phyloP scores from a whole-genome alignment of 2,888 invertebrate species.

The Notodonta ziczac region DNA sequence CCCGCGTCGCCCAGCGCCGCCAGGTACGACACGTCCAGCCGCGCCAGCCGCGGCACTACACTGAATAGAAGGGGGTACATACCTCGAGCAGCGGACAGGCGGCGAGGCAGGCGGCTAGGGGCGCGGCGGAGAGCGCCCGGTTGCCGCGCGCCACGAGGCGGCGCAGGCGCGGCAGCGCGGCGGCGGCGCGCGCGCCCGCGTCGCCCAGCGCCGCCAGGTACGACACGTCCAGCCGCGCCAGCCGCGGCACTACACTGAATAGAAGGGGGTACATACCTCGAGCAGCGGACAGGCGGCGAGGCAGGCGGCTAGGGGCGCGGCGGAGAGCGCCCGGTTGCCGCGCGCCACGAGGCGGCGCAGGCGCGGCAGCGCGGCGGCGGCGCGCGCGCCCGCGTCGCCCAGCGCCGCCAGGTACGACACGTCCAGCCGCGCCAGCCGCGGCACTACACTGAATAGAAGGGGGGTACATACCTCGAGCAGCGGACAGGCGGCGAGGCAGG shows the following conservation, averaged over 20 bases:
- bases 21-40: constrained; percentile 72
- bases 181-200: constrained; percentile 45
- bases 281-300: constrained; percentile 54
- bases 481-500: constrained; percentile 52
- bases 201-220: constrained; percentile 63
- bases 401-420: constrained; percentile 69
- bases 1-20: constrained; percentile 57
- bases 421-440: constrained; percentile 53
- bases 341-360: constrained; percentile 51
- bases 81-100: constrained; percentile 58
- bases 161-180: constrained; percentile 44
- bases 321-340: constrained; percentile 56
- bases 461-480: constrained; percentile 56
- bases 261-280: constrained; percentile 43
- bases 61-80: too few species aligned
- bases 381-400: constrained; percentile 51
- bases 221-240: constrained; percentile 64
- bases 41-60: constrained; percentile 46
- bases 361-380: constrained; percentile 41
- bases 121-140: constrained; percentile 52
- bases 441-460: too few species aligned
- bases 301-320: constrained; percentile 51
- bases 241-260: constrained; percentile 46
- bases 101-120: constrained; percentile 50
- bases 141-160: constrained; percentile 57